Evolutionary conservation across 2,797 vertebrate species (phyloP), one percentile per base, ranked within the genome.

Genomic region (Acrocephalus scirpaceus): DNA sequence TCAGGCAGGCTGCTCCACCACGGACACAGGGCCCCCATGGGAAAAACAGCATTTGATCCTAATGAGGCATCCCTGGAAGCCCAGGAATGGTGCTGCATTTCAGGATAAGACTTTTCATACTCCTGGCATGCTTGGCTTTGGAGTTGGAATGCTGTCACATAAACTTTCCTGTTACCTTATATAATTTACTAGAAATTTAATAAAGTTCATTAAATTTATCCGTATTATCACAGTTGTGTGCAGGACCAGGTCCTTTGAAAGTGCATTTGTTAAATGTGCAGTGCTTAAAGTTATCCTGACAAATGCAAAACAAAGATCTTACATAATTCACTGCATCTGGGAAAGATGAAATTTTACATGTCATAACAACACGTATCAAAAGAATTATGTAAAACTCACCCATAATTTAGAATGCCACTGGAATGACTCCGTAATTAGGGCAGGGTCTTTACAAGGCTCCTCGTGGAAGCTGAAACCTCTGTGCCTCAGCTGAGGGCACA

Each of bases 351-450:
- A 88, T 76, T 92, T 92, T 67, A 93, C 88, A 77, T 75, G 89
- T 81, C 93, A 78, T 72, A 96, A 93, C 88, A 97, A 90, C 48
- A 66, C 13, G 8, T 94, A 73, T 58, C 81, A 83, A 90, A 95
- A 86, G 86, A 93, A 92, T 86, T 90, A 93, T 74, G 86, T 54
- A 81, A 97, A 93, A 58, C 91, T 96, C 96, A 96, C 92, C 81
- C 76, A 87, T 86, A 76, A 97, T 97, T 97, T 96, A 94, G 93
- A 96, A 84, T 84, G 96, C 73, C 92, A 53, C 69, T 57, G 60
- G 85, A 92, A 93, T 90, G 78, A 34, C 60, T 82, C 97, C 11
- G 8, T 78, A 97, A 96, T 94, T 96, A 97, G 94, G 92, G 90
- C 66, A 81, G 88, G 85, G 95, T 74, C 86, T 97, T 74, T 66